These are phyloP conservation scores for Chirona hameri DNA, from an alignment of 2,888 invertebrate genomes.

Conservation along the genomic window DNA sequence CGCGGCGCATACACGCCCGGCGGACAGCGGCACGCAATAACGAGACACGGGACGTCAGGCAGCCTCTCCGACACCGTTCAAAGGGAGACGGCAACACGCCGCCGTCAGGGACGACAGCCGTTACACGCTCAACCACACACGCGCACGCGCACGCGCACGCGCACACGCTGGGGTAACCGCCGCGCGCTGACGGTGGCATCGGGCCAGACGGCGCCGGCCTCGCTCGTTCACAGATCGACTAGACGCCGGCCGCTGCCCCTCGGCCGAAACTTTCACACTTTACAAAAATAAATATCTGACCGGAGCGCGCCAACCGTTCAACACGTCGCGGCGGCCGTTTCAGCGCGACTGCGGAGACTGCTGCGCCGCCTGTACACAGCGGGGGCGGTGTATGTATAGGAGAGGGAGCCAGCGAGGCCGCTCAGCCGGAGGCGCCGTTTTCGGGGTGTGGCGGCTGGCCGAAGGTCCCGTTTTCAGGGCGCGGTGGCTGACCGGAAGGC, in stretches of 20 bases:
- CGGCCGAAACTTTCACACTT: not conserved
- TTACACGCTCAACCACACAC: not conserved
- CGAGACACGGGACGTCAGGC: not conserved
- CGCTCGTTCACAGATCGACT: not conserved
- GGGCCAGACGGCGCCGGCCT: not conserved
- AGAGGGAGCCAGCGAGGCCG: not conserved
- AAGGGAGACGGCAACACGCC: not conserved
- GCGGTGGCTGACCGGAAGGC: not conserved
- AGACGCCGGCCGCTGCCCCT: not conserved
- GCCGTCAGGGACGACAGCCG: not conserved
- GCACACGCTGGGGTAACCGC: not conserved
- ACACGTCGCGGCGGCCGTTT: not conserved
- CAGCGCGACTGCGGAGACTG: not conserved
- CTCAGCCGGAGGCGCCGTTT: not conserved
- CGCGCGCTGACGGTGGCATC: no score
- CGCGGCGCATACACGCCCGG: not conserved
- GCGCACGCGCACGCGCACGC: not conserved
- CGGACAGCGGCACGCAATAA: not conserved
- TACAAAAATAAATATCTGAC: conserved; percentile 25
- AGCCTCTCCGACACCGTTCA: not conserved
- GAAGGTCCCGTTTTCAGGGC: not conserved
- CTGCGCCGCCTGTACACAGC: no score
- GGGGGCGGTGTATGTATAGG: no score
- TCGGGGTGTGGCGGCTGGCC: not conserved
- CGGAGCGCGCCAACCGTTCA: not conserved